Evolutionary conservation across 2,113 vertebrate genomes (phyloP).

Genomic region (Phocoena sinus): DNA sequence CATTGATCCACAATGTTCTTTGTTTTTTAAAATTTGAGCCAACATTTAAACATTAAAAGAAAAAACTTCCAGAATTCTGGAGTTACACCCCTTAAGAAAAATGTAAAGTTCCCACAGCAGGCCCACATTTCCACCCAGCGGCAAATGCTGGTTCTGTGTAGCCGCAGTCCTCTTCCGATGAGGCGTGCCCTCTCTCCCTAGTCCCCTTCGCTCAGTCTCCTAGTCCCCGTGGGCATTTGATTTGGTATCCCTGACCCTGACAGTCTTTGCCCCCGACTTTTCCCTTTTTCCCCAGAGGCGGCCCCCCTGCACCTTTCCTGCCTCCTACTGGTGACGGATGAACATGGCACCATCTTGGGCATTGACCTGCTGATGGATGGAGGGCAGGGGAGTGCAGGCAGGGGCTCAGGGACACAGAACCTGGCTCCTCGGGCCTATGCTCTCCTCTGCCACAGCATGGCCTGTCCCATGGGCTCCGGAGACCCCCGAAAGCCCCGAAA

Average conservation of each 20-base stretch:
- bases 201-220: neutral
- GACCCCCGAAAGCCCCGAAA: conserved; percentile 73
- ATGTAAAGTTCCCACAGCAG: neutral
- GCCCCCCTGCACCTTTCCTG: conserved; percentile 65
- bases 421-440: conserved; percentile 62
- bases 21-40: neutral
- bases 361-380: conserved; percentile 73
- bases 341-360: conserved; percentile 75
- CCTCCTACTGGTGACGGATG: conserved; percentile 75
- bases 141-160: neutral
- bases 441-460: conserved; percentile 79
- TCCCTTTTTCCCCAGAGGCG: conserved; percentile 39
- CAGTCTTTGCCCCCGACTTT: neutral
- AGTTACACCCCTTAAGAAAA: neutral
- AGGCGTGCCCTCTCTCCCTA: neutral
- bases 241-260: neutral
- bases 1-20: neutral
- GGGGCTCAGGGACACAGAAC: conserved; percentile 10
- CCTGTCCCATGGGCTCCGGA: conserved; percentile 74
- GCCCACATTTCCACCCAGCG: neutral
- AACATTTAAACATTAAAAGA: neutral
- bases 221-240: neutral
- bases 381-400: neutral
- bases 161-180: neutral
- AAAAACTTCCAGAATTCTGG: neutral